Evolutionary conservation across 2,113 vertebrate genomes (phyloP).

Genomic region (Scatophagus argus): DNA sequence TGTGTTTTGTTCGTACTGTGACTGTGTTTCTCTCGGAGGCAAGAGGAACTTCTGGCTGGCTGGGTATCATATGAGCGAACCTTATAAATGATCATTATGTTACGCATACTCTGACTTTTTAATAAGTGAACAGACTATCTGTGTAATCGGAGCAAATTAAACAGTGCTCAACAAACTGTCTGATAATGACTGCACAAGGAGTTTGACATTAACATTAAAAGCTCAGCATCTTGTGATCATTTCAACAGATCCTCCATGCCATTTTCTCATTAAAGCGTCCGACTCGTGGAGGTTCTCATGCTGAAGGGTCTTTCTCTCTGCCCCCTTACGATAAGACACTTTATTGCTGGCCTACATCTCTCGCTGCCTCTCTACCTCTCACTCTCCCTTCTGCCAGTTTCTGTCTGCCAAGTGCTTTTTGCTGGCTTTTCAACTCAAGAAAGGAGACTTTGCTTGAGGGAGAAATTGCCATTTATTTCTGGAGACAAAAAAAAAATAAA

Average conservation of each 20-base stretch:
- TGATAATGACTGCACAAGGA: conserved; percentile 46
- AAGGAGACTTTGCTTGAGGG: conserved; percentile 75
- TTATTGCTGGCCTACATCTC: conserved; percentile 70
- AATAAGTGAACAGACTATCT: conserved; percentile 38
- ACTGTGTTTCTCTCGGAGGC: background rate
- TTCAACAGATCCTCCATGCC: conserved; percentile 31
- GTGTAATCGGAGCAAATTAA: conserved; percentile 56
- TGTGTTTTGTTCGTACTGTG: background rate
- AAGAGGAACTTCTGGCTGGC: conserved; percentile 5
- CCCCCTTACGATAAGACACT: conserved; percentile 60
- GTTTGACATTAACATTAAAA: conserved; percentile 55
- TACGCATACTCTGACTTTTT: conserved; percentile 34
- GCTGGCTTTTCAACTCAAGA: conserved; percentile 72
- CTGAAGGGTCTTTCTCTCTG: conserved; percentile 68
- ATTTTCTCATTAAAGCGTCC: conserved; percentile 52
- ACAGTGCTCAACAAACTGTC: conserved; percentile 48
- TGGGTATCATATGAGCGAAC: conserved; percentile 23
- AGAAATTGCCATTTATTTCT: conserved; percentile 79
- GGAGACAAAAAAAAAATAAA: conserved; percentile 70
- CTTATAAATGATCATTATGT: conserved; percentile 47
- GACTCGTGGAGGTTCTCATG: conserved; percentile 52
- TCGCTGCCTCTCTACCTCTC: conserved; percentile 41
- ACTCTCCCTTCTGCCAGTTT: conserved; percentile 47
- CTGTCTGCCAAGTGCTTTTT: conserved; percentile 65
- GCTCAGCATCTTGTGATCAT: conserved; percentile 51